Conservation (phyloP, 1,140 invertebrate species). For the Drosophila parabipectinata region DNA sequence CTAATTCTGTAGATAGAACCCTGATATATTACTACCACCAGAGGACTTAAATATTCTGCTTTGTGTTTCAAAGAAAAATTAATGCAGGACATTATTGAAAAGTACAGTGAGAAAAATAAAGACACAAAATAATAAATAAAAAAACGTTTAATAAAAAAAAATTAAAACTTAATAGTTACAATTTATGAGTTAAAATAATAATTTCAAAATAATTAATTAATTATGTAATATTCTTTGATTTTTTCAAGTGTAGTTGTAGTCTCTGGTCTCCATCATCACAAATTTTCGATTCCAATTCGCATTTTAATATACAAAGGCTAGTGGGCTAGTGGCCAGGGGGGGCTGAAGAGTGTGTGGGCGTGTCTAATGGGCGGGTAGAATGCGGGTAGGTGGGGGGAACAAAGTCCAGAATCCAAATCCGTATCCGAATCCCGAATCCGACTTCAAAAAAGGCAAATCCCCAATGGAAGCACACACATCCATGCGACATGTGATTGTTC, state of each 20-base stretch:
- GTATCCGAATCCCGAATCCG: not conserved
- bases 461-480: conserved; percentile 15
- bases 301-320: conserved; percentile 40
- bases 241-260: not conserved
- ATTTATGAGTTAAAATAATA: not conserved
- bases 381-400: conserved; percentile 7
- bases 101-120: no score
- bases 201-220: not conserved
- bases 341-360: not conserved
- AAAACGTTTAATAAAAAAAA: no score
- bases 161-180: no score
- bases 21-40: no score
- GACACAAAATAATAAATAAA: no score
- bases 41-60: no score
- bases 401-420: not conserved
- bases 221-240: not conserved
- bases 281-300: conserved; percentile 17
- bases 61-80: no score
- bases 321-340: not conserved
- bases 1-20: no score
- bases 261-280: no score
- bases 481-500: conserved; percentile 25
- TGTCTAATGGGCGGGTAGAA: not conserved
- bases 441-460: conserved; percentile 20
- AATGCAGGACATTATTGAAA: no score